phyloP scores from a whole-genome alignment of 2,888 invertebrate genomes.

The Andrena dorsata region DNA sequence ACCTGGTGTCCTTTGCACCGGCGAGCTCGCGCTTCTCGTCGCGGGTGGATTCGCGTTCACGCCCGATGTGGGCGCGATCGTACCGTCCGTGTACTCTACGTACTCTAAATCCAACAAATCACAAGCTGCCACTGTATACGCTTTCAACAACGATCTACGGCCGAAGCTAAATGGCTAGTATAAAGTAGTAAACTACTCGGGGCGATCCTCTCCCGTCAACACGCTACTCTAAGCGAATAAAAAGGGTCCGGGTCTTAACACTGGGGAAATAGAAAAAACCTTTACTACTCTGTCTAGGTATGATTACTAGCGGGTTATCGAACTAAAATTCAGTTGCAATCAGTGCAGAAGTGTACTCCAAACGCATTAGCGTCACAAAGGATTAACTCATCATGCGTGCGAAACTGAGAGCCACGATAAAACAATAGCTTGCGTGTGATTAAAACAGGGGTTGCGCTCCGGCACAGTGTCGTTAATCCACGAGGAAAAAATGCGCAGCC shows the following conservation, averaged over 20 bases:
- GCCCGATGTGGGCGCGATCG: conserved; percentile 80
- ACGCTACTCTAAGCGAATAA: no score
- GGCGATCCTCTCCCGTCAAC: neutral
- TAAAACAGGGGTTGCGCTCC: neutral
- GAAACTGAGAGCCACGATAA: no score
- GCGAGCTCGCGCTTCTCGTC: conserved; percentile 74
- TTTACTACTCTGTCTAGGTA: no score
- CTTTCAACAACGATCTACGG: conserved; percentile 12
- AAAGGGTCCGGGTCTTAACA: no score
- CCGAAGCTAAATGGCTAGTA: neutral
- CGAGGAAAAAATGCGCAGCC: neutral
- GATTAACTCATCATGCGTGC: no score
- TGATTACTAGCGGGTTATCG: no score
- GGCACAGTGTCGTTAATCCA: neutral
- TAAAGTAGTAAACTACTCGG: neutral
- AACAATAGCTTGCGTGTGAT: no score
- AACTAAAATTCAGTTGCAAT: no score
- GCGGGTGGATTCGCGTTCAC: conserved; percentile 73
- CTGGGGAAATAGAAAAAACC: no score
- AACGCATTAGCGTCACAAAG: no score
- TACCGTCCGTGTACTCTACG: conserved; percentile 84
- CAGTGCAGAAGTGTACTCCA: no score
- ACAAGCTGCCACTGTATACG: conserved; percentile 60
- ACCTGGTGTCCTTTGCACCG: conserved; percentile 87
- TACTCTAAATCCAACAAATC: conserved; percentile 78